A percentile compares a stretch with the other conserved stretches of the same genome.
Conservation (phyloP, 2,797 vertebrate genomes). For the Melanogrammus aeglefinus region DNA sequence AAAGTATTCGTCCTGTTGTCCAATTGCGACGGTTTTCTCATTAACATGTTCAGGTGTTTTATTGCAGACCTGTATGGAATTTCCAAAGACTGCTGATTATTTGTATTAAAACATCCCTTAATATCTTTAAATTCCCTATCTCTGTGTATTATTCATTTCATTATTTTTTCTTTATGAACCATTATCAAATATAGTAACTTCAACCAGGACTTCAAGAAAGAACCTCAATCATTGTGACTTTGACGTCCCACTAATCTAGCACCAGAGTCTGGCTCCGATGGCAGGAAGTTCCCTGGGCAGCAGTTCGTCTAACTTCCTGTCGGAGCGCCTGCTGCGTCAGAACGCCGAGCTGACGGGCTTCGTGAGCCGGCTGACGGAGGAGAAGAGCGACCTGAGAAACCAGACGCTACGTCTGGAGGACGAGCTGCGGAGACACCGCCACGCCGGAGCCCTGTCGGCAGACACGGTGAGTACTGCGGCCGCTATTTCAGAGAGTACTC, state of each 20-base stretch:
- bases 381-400: slow-evolving; percentile 93
- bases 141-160: background rate
- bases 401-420: slow-evolving; percentile 84
- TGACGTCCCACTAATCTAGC: slow-evolving; percentile 20
- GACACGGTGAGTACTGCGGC: slow-evolving; percentile 51
- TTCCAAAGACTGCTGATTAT: background rate
- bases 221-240: background rate
- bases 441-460: slow-evolving; percentile 58
- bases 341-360: slow-evolving; percentile 92
- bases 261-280: slow-evolving; percentile 66
- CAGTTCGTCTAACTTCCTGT: slow-evolving; percentile 74
- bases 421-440: slow-evolving; percentile 77
- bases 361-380: slow-evolving; percentile 89
- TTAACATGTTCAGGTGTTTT: too few relatives aligned
- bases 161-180: background rate
- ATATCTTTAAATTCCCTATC: background rate
- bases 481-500: too few relatives aligned
- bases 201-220: background rate
- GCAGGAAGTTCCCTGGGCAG: slow-evolving; percentile 68
- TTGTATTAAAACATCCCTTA: background rate
- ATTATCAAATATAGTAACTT: background rate
- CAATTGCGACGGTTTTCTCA: too few relatives aligned
- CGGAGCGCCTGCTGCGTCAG: slow-evolving; percentile 88
- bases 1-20: too few relatives aligned
- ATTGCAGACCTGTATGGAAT: background rate